Conservation (phyloP, 2,797 vertebrate species). For the Prunella strophiata region DNA sequence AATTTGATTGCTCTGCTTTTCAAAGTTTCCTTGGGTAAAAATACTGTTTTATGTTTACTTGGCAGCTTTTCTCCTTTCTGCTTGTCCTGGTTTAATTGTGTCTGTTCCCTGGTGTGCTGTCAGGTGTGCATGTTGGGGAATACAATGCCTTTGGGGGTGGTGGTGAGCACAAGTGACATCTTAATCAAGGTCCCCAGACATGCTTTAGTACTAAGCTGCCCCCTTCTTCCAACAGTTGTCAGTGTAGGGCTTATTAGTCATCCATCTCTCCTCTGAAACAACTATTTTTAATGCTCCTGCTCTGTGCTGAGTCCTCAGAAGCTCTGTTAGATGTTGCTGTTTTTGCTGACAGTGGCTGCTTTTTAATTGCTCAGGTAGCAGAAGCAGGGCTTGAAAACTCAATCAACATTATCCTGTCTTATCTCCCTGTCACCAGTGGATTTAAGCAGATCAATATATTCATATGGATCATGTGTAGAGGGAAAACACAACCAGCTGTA, state of each 20-base stretch:
- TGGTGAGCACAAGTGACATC: neutral
- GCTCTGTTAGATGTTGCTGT: neutral
- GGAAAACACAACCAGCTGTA: neutral
- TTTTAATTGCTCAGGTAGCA: constrained; percentile 30
- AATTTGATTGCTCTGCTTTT: neutral
- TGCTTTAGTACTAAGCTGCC: neutral
- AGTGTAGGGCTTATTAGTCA: neutral
- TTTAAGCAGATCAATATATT: neutral
- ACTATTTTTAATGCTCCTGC: neutral
- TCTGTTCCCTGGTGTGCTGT: neutral
- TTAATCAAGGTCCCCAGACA: neutral
- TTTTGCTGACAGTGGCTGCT: neutral
- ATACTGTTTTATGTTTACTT: neutral
- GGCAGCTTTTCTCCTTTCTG: neutral
- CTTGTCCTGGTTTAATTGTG: neutral
- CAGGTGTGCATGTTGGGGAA: neutral
- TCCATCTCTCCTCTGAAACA: neutral
- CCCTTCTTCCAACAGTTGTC: neutral
- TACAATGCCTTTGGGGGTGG: neutral
- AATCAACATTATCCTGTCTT: neutral
- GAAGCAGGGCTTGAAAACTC: neutral
- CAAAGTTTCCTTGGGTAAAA: neutral
- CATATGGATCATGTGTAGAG: neutral
- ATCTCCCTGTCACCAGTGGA: neutral
- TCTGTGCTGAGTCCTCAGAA: neutral